Evolutionary conservation across 2,797 vertebrate genomes (phyloP).

Genomic region (Falco berigora): DNA sequence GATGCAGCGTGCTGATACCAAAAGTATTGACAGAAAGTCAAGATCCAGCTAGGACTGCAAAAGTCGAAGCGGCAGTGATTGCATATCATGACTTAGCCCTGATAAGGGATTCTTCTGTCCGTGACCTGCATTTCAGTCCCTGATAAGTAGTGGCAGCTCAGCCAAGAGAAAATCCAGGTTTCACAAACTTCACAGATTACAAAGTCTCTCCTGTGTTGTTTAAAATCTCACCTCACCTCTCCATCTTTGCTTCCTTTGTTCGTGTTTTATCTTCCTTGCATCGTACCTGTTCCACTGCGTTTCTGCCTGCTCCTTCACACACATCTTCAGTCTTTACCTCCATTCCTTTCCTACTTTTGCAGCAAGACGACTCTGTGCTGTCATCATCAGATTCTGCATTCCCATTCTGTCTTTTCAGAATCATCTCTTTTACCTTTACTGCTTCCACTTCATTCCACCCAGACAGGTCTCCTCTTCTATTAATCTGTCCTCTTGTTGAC

Average conservation of each 20-base stretch:
- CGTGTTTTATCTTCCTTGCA: neutral
- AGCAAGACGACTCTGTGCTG: neutral
- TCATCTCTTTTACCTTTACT: neutral
- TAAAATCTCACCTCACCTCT: neutral
- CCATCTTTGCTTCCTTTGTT: neutral
- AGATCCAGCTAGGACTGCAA: neutral
- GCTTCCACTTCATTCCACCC: neutral
- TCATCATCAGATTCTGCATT: neutral
- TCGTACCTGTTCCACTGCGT: neutral
- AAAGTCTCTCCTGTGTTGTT: neutral
- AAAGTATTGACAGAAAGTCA: neutral
- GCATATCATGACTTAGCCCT: rapidly evolving
- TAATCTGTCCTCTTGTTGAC: neutral
- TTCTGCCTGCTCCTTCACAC: neutral
- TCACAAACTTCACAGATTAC: neutral
- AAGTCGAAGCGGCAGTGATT: neutral
- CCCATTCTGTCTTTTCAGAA: rapidly evolving
- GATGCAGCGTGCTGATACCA: neutral
- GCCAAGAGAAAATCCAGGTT: neutral
- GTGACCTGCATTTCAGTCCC: neutral
- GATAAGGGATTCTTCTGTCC: neutral
- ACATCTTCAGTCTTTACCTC: neutral
- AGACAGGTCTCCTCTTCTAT: neutral
- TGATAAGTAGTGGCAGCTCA: neutral
- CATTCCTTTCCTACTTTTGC: neutral